Conservation (phyloP, 2,888 invertebrate species). For the Mesorhabditis belari region DNA sequence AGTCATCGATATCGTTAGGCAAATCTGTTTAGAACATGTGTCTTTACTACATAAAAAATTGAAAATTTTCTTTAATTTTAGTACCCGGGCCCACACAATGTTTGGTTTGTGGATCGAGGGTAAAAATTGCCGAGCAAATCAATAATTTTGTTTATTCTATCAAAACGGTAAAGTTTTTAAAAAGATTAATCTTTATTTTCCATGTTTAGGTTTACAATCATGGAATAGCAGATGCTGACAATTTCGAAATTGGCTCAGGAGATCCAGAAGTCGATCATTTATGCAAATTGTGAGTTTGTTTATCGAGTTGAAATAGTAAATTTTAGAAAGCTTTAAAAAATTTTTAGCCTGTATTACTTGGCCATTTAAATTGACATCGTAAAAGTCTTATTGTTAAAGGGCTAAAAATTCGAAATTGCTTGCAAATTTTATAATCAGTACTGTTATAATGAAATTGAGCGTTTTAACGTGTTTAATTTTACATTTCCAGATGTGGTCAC, state of each 20-base stretch:
- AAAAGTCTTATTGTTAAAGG: neutral
- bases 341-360: neutral
- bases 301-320: neutral
- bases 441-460: neutral
- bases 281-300: constrained; percentile 65
- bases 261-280: constrained; percentile 55
- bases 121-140: neutral
- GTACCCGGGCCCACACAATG: constrained; percentile 9
- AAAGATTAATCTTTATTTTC: constrained; percentile 18
- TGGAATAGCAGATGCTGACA: constrained; percentile 31
- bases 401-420: neutral
- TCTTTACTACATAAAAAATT: no score
- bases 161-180: constrained; percentile 3
- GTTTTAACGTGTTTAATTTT: neutral
- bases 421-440: neutral
- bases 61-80: neutral
- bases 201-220: constrained; percentile 31
- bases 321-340: neutral
- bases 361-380: neutral
- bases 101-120: neutral
- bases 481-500: constrained; percentile 24
- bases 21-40: no score
- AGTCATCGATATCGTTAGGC: no score
- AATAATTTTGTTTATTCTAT: neutral
- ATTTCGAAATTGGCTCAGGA: constrained; percentile 18